Base-by-base conservation (phyloP, 2,888 invertebrate species). In the Dugesia japonica region DNA sequence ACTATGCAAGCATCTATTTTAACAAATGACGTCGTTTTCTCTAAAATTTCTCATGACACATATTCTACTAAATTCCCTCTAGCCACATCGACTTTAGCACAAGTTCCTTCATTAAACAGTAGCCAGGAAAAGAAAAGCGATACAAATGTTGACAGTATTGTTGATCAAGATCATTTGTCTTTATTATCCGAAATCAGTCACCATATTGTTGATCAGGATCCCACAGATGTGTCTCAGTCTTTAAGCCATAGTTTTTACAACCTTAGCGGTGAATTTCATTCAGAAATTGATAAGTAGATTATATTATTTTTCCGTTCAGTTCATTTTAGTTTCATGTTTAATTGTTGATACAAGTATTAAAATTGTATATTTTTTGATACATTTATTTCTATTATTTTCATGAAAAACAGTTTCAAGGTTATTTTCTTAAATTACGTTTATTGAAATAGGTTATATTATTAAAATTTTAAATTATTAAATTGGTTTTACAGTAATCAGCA, bases 191-290 rank as follows among this genome's bases (percentile, higher is more conserved):
- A 56, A n/a, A n/a, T 56, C 9, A 13, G 13, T 31, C n/a, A n/a
- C n/a, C 56, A 56, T 13, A 56, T 56, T 13, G 23, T 56, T n/a
- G 56, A 56, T 56, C 20, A 56, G 17, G 56, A 56, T 23, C 56
- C 56, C 17, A 56, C 56, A 56, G 56, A 56, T 56, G 56, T 56
- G 1, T 56, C 56, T 13, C 9, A 56, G 23, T 56, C 56, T 13
- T 56, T 56, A n/a, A 56, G 56, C 17, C 56, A 56, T 56, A 56
- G 56, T 56, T 56, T 56, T 23, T 56, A 56, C 23, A 56, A 56
- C 17, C n/a, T 56, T 20, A 56, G 56, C 17, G 56, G 56, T n/a
- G 56, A 23, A n/a, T 4, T 4, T 56, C 20, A 56, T 56, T 56
- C n/a, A 9, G 23, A 56, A n/a, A 56, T 7, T 23, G n/a, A 20